Percentiles rank a stretch among this genome's conserved stretches.
These are phyloP conservation scores for Calycopis cecrops DNA, from an alignment of 1,140 invertebrate species.

Conservation along the genomic window DNA sequence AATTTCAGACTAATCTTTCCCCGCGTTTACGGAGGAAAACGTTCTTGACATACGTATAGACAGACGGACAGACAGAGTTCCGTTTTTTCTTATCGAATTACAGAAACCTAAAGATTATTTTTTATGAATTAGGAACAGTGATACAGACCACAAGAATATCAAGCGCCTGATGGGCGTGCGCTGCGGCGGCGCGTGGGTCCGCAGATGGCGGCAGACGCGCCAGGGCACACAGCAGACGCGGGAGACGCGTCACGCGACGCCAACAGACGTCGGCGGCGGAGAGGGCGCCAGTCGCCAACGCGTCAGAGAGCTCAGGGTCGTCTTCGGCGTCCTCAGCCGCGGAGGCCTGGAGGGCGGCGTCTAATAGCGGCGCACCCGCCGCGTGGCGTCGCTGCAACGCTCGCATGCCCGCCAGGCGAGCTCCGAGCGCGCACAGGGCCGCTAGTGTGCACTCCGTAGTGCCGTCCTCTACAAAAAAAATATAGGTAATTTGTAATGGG, in stretches of 20 bases:
- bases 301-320: constrained; percentile 36
- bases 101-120: too few relatives aligned
- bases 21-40: too few relatives aligned
- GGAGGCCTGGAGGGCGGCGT: constrained; percentile 44
- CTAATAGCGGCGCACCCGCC: constrained; percentile 43
- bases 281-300: constrained; percentile 40
- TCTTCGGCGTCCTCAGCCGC: constrained; percentile 23
- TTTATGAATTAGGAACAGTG: too few relatives aligned
- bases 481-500: not conserved
- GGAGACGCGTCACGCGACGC: constrained; percentile 41
- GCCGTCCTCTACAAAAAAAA: constrained; percentile 75
- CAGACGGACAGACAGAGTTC: too few relatives aligned
- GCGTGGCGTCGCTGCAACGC: constrained; percentile 80
- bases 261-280: constrained; percentile 51
- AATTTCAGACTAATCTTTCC: too few relatives aligned
- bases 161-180: constrained; percentile 33
- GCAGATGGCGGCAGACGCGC: constrained; percentile 26
- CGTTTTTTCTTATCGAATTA: too few relatives aligned
- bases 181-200: constrained; percentile 30
- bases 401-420: constrained; percentile 86
- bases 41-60: too few relatives aligned
- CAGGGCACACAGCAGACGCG: constrained; percentile 38
- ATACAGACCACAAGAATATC: constrained; percentile 31
- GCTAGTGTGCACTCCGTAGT: constrained; percentile 80
- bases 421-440: constrained; percentile 82